Evolutionary conservation across 2,888 invertebrate genomes (phyloP), one percentile per base, ranked within the genome.

Genomic region (Tubulanus polymorphus): DNA sequence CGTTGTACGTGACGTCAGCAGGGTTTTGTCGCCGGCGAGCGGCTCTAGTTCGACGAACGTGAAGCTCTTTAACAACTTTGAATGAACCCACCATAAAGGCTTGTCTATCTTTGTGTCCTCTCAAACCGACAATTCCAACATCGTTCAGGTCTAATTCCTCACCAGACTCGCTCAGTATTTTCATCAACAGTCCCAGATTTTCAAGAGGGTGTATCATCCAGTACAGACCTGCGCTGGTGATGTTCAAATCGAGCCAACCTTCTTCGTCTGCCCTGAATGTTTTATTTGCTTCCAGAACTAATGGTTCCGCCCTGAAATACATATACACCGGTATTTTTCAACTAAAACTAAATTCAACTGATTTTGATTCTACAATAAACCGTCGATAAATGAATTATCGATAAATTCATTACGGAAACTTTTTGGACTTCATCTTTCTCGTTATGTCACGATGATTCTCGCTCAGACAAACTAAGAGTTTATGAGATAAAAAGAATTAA

Each of bases 31-130:
- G n/a, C n/a, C n/a, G n/a, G 12, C 48, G 48, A 10, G 49, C 53
- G 12, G 57, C 47, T 48, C 70, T 46, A 2, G 70, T 69, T 26
- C 64, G 61, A n/a, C 75, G 62, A 10, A 70, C 57, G 50, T 71
- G 64, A 2, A 73, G 59, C 46, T 70, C 67, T 26, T 64, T 68
- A 6, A 69, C 59, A 47, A 71, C 61, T 50, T 73, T 72, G 66
- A 81, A 79, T 78, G 91, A 95, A 0, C 90, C 92, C 10, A 93
- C 93, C 84, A 95, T 85, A 77, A 95, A 95, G 0, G 94, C 92
- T 73, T 93, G 91, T 67, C 88, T 88, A 62, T 91, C 90, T 69
- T 89, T 71, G 60, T 86, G 84, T 1, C 88, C 88, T 61, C 86
- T 85, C 3, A 86, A 84, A 64, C 89, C 89, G 20, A 91, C 85